Conservation (phyloP, 92 coral and sea anemone species). For the Meandrina meandrites region DNA sequence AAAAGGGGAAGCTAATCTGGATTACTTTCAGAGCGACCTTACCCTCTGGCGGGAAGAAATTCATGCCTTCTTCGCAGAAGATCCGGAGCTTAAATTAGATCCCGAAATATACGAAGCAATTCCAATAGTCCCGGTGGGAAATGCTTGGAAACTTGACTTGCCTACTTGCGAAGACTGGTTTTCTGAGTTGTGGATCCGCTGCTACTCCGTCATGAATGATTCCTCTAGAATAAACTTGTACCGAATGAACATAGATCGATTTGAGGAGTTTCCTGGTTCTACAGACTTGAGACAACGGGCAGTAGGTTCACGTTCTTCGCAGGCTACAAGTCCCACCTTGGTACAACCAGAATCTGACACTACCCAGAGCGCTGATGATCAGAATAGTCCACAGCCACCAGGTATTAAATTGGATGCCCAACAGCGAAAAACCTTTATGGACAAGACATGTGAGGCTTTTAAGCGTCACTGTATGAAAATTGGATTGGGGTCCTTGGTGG, state of each 20-base stretch:
- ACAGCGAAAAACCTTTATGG: too few relatives aligned
- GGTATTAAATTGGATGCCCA: too few relatives aligned
- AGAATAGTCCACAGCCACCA: too few relatives aligned
- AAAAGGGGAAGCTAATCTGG: slow-evolving; percentile 6
- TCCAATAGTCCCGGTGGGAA: slow-evolving; percentile 11
- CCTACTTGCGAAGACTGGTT: slow-evolving; percentile 49
- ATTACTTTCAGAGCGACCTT: not conserved
- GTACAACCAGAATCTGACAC: too few relatives aligned
- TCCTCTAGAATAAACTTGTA: not conserved
- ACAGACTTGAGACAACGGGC: too few relatives aligned
- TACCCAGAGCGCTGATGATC: too few relatives aligned
- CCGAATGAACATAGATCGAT: slow-evolving; percentile 18
- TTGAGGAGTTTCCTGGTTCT: not conserved
- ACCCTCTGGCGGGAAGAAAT: not conserved
- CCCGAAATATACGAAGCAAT: not conserved
- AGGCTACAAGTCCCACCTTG: too few relatives aligned
- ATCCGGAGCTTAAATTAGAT: not conserved
- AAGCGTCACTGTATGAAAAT: too few relatives aligned
- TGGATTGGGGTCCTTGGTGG: too few relatives aligned
- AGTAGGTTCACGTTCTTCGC: too few relatives aligned
- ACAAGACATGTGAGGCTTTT: too few relatives aligned
- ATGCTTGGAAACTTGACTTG: not conserved
- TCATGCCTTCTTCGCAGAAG: not conserved
- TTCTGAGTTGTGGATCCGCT: slow-evolving; percentile 41
- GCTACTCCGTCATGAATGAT: not conserved